A percentile compares a stretch with the other conserved stretches of the same genome.
phyloP scores from a whole-genome alignment of 92 coral and sea anemone genomes.

The Metridium senile region DNA sequence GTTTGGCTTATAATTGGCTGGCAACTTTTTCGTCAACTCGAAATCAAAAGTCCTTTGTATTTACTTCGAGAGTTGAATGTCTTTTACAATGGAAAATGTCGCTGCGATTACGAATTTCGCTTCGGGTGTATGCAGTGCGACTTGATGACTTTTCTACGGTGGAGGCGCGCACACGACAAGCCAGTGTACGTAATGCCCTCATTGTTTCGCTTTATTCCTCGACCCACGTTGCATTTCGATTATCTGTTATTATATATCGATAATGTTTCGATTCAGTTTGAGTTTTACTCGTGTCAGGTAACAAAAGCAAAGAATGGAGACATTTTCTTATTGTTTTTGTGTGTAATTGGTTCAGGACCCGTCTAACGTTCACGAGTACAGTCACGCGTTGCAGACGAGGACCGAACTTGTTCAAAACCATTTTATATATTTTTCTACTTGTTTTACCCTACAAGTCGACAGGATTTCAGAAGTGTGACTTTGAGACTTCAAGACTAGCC shows the following conservation, averaged over 20 bases:
- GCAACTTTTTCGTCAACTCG: slow-evolving; percentile 14
- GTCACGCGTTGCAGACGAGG: slow-evolving; percentile 36
- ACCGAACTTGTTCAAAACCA: slow-evolving; percentile 14
- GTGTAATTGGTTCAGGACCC: slow-evolving; percentile 7
- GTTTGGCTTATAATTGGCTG: slow-evolving; percentile 53
- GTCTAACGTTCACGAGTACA: slow-evolving; percentile 23
- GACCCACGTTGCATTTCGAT: slow-evolving; percentile 34
- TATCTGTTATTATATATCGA: slow-evolving; percentile 7
- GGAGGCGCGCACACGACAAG: slow-evolving; percentile 42
- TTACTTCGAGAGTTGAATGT: slow-evolving; percentile 24
- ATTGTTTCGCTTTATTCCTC: slow-evolving; percentile 40
- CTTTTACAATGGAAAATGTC: background rate
- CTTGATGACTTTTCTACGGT: slow-evolving; percentile 26
- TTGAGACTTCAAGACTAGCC: background rate
- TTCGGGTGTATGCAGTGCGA: slow-evolving; percentile 17
- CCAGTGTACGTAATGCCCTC: slow-evolving; percentile 22
- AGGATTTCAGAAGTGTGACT: background rate
- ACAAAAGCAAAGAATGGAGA: background rate
- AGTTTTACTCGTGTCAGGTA: background rate
- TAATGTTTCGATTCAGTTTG: slow-evolving; percentile 22
- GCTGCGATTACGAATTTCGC: slow-evolving; percentile 23
- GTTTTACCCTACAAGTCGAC: background rate
- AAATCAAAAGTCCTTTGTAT: slow-evolving; percentile 18
- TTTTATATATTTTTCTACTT: background rate
- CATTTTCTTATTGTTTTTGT: slow-evolving; percentile 13